phyloP scores from a whole-genome alignment of 2,113 vertebrate genomes.

The Saguinus imperator region DNA sequence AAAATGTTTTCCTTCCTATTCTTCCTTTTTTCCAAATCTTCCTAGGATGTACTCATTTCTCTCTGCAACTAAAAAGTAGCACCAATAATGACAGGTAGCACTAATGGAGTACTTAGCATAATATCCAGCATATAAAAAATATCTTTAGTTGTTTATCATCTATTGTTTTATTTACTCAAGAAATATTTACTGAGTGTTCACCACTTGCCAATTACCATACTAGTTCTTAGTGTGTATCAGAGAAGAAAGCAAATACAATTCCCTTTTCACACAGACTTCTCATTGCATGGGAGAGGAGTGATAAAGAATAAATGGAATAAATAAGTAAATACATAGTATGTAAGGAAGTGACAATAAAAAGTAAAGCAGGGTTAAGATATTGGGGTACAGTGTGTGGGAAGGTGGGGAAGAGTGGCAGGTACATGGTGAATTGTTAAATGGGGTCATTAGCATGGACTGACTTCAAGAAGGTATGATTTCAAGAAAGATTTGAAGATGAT shows the following conservation, averaged over 20 bases:
- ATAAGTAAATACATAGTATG: neutral
- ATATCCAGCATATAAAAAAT: neutral
- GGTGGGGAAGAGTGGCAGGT: accelerated
- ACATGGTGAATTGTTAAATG: neutral
- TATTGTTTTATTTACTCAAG: neutral
- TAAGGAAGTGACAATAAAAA: neutral
- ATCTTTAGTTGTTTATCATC: neutral
- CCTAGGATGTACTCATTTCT: neutral
- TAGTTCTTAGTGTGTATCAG: neutral
- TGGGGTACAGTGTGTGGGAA: neutral
- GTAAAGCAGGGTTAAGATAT: neutral
- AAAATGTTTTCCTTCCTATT: neutral
- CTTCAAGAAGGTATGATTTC: neutral
- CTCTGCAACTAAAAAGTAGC: slow-evolving; percentile 21
- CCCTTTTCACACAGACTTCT: neutral
- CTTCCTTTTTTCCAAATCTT: neutral
- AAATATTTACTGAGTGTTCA: neutral
- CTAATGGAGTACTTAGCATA: slow-evolving; percentile 10
- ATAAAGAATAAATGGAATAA: slow-evolving; percentile 5
- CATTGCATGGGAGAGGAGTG: neutral
- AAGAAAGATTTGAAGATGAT: slow-evolving; percentile 1
- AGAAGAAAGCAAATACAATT: neutral
- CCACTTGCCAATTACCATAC: neutral
- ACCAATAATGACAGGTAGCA: neutral
- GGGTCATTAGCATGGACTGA: neutral